These are phyloP conservation scores for Cyanistes caeruleus DNA, from an alignment of 2,113 vertebrate genomes.

Conservation along the genomic window DNA sequence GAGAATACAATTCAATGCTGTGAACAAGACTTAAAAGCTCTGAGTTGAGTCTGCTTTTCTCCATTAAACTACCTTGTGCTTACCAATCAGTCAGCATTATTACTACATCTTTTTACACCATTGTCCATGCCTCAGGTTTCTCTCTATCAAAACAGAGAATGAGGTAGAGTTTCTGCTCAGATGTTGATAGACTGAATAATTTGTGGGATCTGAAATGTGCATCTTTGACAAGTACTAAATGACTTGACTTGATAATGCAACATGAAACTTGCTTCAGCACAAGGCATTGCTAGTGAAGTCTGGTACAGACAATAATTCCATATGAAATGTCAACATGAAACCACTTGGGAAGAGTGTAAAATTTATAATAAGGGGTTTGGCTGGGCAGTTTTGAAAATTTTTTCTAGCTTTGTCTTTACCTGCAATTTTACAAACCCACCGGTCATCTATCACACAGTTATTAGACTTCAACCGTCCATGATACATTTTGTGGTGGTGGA, in stretches of 20 bases:
- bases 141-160: background rate
- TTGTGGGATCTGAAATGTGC: background rate
- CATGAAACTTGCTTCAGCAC: background rate
- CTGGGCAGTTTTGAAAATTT: background rate
- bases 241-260: background rate
- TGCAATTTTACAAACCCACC: constrained; percentile 88
- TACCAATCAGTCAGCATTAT: background rate
- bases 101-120: background rate
- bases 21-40: background rate
- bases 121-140: background rate
- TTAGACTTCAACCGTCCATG: constrained; percentile 80
- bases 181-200: background rate
- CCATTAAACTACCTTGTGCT: background rate
- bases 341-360: background rate
- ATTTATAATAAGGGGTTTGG: background rate
- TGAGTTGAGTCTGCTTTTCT: background rate
- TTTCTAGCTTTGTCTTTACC: constrained; percentile 55
- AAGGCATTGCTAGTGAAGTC: background rate
- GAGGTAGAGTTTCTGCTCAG: background rate
- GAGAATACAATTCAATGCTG: background rate
- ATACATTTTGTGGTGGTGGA: constrained; percentile 83
- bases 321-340: background rate
- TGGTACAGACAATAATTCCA: background rate
- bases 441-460: constrained; percentile 85
- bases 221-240: background rate